Percentiles rank a stretch among this genome's conserved stretches.
phyloP scores from a whole-genome alignment of 1,140 invertebrate species.

The Musca domestica region DNA sequence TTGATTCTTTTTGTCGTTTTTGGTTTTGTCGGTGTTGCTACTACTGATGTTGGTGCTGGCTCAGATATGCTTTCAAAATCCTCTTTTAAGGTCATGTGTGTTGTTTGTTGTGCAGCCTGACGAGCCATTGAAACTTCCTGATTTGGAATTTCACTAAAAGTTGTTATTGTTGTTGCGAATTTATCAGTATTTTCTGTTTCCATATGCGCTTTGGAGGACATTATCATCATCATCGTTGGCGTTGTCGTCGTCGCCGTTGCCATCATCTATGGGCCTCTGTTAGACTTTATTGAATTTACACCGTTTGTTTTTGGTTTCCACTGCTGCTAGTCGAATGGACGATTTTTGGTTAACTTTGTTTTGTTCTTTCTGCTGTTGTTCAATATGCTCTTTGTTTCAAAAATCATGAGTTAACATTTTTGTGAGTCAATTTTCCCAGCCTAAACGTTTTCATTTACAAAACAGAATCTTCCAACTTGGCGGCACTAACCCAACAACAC shows the following conservation, averaged over 20 bases:
- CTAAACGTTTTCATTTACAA: too few species aligned
- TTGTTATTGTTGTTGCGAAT: neutral
- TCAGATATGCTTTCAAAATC: slow-evolving; percentile 2
- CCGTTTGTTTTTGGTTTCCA: neutral
- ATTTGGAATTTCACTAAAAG: neutral
- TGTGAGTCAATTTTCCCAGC: too few species aligned
- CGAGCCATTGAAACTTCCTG: slow-evolving; percentile 12
- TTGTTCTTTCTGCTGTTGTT: too few species aligned
- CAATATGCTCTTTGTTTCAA: too few species aligned
- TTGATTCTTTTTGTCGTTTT: slow-evolving; percentile 6
- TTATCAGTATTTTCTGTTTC: slow-evolving; percentile 1
- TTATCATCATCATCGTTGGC: neutral
- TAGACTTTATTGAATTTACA: slow-evolving; percentile 4
- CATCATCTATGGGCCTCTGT: neutral
- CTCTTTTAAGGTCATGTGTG: slow-evolving; percentile 15
- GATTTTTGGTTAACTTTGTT: too few species aligned
- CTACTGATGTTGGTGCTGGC: neutral
- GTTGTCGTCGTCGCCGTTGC: neutral
- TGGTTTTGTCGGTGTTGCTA: neutral
- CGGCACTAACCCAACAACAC: too few species aligned
- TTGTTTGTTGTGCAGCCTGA: slow-evolving; percentile 2
- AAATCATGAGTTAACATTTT: too few species aligned
- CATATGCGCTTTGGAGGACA: neutral
- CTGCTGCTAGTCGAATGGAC: too few species aligned
- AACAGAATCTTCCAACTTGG: too few species aligned